Base-by-base conservation (phyloP, 2,797 vertebrate species). In the Halcyon smyrnensis region DNA sequence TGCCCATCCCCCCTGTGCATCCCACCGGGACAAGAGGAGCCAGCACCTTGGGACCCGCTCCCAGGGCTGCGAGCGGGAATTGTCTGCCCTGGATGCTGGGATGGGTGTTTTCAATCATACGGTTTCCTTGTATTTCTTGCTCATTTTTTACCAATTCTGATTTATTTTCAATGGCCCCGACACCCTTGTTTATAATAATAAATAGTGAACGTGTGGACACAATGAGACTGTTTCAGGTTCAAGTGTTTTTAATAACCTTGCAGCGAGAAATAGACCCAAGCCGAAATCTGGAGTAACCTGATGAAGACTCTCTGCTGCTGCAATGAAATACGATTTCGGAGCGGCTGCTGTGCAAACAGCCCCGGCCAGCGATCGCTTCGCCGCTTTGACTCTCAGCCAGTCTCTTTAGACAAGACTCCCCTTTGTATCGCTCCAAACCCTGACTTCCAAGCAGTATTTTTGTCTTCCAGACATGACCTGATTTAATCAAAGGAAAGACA, bases 81-180 rank as follows among this genome's bases (percentile, higher is more conserved):
- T 87, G 83, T 95, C 77, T 6, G 82, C 79, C 63, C 51, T 41
- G 64, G 74, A 54, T 56, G 45, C 62, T 56, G 64, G 32, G 82
- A 91, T 87, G 74, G 64, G 94, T 96, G 93, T 95, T 97, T 96
- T 90, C 94, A 95, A 73, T 97, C 93, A 92, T 82, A 86, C 56
- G 0, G 2, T 80, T 90, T 95, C 90, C 92, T 93, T 81, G 68
- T 87, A 39, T 89, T 95, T 68, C 91, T 95, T 69, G 50, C 60
- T 95, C 74, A 32, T 74, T 95, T 96, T 97, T 95, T 79, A 91
- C 88, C 46, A 13, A 0, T 75, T 93, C 67, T 12, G 1, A 92
- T 96, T 97, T 97, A 96, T 97, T 97, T 97, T 95, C 95, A 96
- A 95, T 95, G 90, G 84, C 92, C 62, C 91, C 36, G 90, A 95